These are phyloP conservation scores for Sciurus niger DNA, from an alignment of 2,113 vertebrate genomes.

Conservation along the genomic window DNA sequence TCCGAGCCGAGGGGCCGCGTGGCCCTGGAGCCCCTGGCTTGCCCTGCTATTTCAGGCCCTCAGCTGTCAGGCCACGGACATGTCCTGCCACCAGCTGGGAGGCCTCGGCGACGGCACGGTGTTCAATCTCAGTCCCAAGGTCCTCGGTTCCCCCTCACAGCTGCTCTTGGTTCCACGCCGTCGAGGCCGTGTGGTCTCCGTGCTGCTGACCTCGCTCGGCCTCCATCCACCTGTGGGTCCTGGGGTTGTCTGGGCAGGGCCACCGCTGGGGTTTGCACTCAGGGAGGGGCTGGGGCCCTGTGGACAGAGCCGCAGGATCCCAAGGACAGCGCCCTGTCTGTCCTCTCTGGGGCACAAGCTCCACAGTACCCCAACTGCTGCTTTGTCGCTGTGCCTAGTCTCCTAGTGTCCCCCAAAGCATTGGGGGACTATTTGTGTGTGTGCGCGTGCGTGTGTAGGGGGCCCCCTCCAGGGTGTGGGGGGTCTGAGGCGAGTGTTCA, in stretches of 20 bases:
- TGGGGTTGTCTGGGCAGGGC: conserved; percentile 20
- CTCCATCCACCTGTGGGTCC: not conserved
- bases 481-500: not conserved
- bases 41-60: not conserved
- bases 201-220: not conserved
- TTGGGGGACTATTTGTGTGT: not conserved
- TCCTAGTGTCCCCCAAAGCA: not conserved
- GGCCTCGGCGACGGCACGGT: not conserved
- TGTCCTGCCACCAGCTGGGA: not conserved
- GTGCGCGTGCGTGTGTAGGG: fast-evolving
- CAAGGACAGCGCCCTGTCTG: not conserved
- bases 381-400: conserved; percentile 81
- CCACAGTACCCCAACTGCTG: conserved; percentile 73
- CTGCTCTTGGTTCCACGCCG: conserved; percentile 27
- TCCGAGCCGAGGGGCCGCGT: too few relatives aligned
- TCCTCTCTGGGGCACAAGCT: not conserved
- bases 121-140: not conserved
- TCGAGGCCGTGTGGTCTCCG: not conserved
- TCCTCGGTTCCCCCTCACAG: conserved; percentile 36
- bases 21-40: not conserved
- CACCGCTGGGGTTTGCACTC: conserved; percentile 35
- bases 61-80: not conserved
- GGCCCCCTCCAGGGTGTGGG: fast-evolving
- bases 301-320: not conserved
- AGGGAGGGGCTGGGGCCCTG: conserved; percentile 44